Conservation (phyloP, 2,797 vertebrate genomes). For the Thunnus albacares region DNA sequence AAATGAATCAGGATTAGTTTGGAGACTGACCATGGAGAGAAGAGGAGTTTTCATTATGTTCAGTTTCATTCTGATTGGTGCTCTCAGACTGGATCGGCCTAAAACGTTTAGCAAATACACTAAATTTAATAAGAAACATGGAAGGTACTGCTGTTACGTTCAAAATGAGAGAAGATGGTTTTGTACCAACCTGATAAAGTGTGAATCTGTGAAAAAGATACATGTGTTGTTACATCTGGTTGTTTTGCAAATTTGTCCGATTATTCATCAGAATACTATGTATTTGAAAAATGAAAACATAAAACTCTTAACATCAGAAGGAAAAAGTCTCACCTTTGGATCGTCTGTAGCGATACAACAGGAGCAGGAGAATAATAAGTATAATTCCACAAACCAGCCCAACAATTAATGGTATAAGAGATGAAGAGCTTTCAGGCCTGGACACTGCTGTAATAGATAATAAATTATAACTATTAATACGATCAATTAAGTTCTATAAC, state of each 20-base stretch:
- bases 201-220: slow-evolving; percentile 25
- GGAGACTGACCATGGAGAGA: neutral
- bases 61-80: neutral
- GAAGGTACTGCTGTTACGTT: neutral
- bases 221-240: neutral
- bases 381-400: slow-evolving; percentile 29
- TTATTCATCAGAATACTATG: neutral
- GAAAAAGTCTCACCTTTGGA: slow-evolving; percentile 12
- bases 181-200: slow-evolving; percentile 5
- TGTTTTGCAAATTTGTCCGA: neutral
- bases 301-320: neutral
- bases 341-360: slow-evolving; percentile 19
- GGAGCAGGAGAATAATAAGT: slow-evolving; percentile 11
- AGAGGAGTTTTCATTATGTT: slow-evolving; percentile 6
- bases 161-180: neutral
- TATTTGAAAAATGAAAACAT: neutral
- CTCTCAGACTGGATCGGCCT: neutral
- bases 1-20: neutral
- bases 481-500: no score
- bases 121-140: neutral
- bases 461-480: neutral
- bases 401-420: neutral
- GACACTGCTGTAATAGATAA: neutral
- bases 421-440: neutral
- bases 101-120: neutral